Evolutionary conservation across 2,113 vertebrate species (phyloP).

Genomic region (Rissa tridactyla): DNA sequence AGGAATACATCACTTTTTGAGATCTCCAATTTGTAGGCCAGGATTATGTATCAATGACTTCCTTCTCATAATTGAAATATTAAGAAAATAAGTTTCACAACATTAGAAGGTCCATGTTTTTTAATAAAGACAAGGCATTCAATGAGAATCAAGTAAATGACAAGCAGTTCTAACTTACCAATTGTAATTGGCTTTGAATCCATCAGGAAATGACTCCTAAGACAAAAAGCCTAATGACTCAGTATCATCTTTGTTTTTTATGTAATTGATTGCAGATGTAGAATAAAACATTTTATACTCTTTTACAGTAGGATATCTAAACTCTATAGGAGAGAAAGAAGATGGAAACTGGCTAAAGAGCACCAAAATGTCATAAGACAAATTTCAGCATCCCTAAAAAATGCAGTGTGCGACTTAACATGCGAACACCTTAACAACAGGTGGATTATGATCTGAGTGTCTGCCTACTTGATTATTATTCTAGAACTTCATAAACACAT

Average conservation of each 20-base stretch:
- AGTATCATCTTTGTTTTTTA: not conserved
- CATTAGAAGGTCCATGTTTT: not conserved
- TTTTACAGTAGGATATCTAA: not conserved
- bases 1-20: not conserved
- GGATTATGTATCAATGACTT: not conserved
- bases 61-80: not conserved
- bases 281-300: not conserved
- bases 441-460: not conserved
- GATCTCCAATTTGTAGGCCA: not conserved
- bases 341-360: not conserved
- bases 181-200: not conserved
- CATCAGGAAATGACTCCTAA: not conserved
- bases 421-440: not conserved
- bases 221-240: not conserved
- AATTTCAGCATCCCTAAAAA: not conserved
- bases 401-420: fast-evolving
- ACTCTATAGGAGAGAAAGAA: not conserved
- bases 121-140: not conserved
- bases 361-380: not conserved
- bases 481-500: not conserved
- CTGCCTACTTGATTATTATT: not conserved
- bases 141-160: not conserved
- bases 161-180: not conserved
- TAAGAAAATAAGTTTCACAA: not conserved
- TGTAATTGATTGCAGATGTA: not conserved